A percentile compares a stretch with the other conserved stretches of the same genome.
Conservation (phyloP, 2,888 invertebrate genomes). For the Limenitis camilla region DNA sequence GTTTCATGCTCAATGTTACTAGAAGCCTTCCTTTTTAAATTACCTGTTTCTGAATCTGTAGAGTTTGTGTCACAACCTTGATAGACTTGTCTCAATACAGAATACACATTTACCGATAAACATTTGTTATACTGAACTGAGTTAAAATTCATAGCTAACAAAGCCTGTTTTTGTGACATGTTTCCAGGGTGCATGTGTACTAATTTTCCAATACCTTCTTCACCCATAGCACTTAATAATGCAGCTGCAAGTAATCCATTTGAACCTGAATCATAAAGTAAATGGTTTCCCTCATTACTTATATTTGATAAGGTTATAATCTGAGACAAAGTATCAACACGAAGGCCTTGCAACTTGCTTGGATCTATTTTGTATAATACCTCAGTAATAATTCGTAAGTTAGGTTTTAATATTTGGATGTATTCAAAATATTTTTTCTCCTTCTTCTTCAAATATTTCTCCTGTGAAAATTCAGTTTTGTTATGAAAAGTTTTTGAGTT, state of each 20-base stretch:
- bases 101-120: conserved; percentile 84
- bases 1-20: conserved; percentile 32
- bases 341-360: conserved; percentile 81
- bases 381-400: conserved; percentile 85
- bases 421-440: conserved; percentile 93
- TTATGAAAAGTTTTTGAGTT: conserved; percentile 92
- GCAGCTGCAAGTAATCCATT: conserved; percentile 89
- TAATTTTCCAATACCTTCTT: conserved; percentile 76
- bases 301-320: conserved; percentile 88
- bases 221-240: conserved; percentile 84
- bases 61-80: conserved; percentile 70
- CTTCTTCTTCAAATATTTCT: conserved; percentile 96
- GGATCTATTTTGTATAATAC: conserved; percentile 89
- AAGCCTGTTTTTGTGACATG: conserved; percentile 84
- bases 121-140: conserved; percentile 81
- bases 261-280: conserved; percentile 92
- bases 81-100: conserved; percentile 79
- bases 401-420: conserved; percentile 85
- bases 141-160: conserved; percentile 87
- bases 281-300: conserved; percentile 82
- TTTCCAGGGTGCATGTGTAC: conserved; percentile 88
- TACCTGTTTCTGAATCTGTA: conserved; percentile 34
- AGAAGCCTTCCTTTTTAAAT: conserved; percentile 44
- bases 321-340: conserved; percentile 92
- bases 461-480: conserved; percentile 94